Percentiles rank a stretch among this genome's conserved stretches.
phyloP scores from a whole-genome alignment of 2,113 vertebrate species.

The Butastur rufipennis region DNA sequence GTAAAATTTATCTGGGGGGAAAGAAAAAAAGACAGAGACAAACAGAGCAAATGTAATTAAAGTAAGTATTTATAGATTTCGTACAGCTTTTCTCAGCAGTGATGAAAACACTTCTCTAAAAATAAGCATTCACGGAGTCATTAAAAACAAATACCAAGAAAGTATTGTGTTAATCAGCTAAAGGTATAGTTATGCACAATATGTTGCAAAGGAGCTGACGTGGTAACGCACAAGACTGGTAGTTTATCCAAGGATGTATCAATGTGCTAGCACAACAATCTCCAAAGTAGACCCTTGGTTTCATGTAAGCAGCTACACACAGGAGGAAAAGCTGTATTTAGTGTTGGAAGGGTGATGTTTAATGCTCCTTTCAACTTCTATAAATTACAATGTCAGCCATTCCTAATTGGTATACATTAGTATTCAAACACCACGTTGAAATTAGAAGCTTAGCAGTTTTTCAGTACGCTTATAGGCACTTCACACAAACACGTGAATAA shows the following conservation, averaged over 20 bases:
- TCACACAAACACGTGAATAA: not conserved
- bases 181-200: not conserved
- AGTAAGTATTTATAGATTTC: not conserved
- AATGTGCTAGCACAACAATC: not conserved
- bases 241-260: not conserved
- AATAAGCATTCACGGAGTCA: not conserved
- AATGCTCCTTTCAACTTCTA: slow-evolving; percentile 32
- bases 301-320: not conserved
- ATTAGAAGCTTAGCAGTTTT: slow-evolving; percentile 23
- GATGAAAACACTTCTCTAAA: not conserved
- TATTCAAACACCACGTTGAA: not conserved
- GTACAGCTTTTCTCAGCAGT: not conserved
- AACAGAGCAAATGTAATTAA: not conserved
- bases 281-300: not conserved
- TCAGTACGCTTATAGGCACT: not conserved
- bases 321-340: slow-evolving; percentile 18
- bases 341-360: not conserved
- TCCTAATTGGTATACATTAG: slow-evolving; percentile 11
- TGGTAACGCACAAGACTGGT: not conserved
- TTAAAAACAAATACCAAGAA: slow-evolving; percentile 10
- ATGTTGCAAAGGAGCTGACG: not conserved
- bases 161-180: not conserved
- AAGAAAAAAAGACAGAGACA: not conserved
- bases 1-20: not conserved
- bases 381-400: not conserved